Base-by-base conservation (phyloP, 2,888 invertebrate genomes). In the Carpatolechia fugitivella region DNA sequence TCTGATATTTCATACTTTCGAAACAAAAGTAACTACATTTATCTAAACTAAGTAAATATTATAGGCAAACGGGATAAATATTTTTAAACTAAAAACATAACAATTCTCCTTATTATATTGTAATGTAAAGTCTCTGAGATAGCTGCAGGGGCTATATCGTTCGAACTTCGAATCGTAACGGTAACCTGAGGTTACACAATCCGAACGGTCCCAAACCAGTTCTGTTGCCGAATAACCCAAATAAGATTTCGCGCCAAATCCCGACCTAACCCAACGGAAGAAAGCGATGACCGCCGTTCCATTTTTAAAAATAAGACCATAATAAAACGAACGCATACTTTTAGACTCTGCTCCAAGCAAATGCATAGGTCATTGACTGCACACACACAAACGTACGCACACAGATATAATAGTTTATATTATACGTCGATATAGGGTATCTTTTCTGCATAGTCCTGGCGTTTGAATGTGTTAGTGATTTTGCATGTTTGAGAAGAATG, bases 261-360 rank as follows among this genome's bases (percentile, higher is more conserved):
- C 72, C 78, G 87, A 90, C 89, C 89, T 90, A 86, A 80, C 87
- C 81, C 86, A 90, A 87, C 82, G 74, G 78, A 78, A 79, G 80
- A 76, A 80, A 81, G 74, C 80, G 81, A 76, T 77, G 76, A 78
- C 81, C 82, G 81, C 68, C 70, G 77, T 73, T 73, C 83, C 86
- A 87, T 87, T 89, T 89, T 89, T 82, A 88, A 88, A 52, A 89
- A 89, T 87, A 90, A 90, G 84, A 85, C 82, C 85, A 87, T 88
- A 89, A 88, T 88, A 89, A 87, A 88, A 85, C 81, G 83, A 82
- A 83, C 88, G 90, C 88, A 89, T 87, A 88, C 90, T 88, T 89
- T 89, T 88, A 89, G 89, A 86, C 82, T 83, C 87, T 85, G 85
- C 82, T 79, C 83, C 85, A 82, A 84, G 88, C 86, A 86, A 87